These are phyloP conservation scores for Hystrix cristata DNA, from an alignment of 2,113 vertebrate species.

Conservation along the genomic window DNA sequence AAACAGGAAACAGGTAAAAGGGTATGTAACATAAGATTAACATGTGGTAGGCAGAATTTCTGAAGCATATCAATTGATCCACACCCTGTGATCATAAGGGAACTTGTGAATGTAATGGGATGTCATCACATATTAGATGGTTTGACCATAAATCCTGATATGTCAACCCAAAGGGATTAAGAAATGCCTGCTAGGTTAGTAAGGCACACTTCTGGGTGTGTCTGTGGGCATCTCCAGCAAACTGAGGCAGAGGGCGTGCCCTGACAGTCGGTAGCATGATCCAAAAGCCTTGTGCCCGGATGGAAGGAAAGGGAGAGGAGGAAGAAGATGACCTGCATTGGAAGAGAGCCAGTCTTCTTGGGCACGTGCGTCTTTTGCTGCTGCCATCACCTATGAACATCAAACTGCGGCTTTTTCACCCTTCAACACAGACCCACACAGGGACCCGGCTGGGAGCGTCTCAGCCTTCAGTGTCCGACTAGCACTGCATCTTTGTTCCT, in stretches of 20 bases:
- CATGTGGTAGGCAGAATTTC: neutral
- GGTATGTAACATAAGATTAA: neutral
- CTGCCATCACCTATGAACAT: neutral
- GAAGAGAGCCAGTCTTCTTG: neutral
- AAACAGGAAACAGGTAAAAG: neutral
- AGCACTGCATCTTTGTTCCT: neutral
- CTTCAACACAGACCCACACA: neutral
- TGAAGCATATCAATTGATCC: neutral
- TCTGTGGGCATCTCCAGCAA: neutral
- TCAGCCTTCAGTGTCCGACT: neutral
- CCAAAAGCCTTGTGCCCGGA: neutral
- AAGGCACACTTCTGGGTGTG: neutral
- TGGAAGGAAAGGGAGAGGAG: neutral
- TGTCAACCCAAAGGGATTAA: neutral
- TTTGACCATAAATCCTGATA: neutral
- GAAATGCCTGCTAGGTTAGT: neutral
- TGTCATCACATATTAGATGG: neutral
- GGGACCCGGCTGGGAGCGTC: neutral
- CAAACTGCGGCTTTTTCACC: neutral
- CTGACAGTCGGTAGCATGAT: fast-evolving
- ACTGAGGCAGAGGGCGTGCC: too few species aligned
- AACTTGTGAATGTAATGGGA: neutral
- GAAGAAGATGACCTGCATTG: neutral
- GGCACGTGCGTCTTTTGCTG: neutral
- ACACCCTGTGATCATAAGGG: neutral